Percentiles rank a stretch among this genome's conserved stretches.
These are phyloP conservation scores for Bombus confusus DNA, from an alignment of 1,140 invertebrate genomes.

Conservation along the genomic window DNA sequence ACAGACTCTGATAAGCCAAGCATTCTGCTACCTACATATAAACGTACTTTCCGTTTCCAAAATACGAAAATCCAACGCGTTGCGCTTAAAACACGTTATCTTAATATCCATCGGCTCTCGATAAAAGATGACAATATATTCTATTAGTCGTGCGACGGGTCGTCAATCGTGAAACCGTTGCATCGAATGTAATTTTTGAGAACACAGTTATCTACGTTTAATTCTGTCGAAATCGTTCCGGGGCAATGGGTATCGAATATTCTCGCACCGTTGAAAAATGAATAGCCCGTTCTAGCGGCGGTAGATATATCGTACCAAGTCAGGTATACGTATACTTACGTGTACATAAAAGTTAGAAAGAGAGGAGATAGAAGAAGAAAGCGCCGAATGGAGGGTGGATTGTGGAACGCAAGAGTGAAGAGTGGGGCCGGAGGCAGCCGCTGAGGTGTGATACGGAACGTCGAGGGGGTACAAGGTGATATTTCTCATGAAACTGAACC, in stretches of 20 bases:
- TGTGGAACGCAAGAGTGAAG: slow-evolving; percentile 21
- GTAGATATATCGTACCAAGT: slow-evolving; percentile 7
- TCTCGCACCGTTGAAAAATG: slow-evolving; percentile 54
- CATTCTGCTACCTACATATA: slow-evolving; percentile 50
- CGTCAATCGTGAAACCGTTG: not conserved
- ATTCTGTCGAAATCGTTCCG: slow-evolving; percentile 39
- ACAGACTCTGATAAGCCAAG: slow-evolving; percentile 56
- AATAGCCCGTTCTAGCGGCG: slow-evolving; percentile 32
- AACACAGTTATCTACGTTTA: not conserved
- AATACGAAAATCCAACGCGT: slow-evolving; percentile 32
- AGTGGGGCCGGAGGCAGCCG: slow-evolving; percentile 43
- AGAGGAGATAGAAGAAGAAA: slow-evolving; percentile 36
- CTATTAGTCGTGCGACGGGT: not conserved
- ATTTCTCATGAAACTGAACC: slow-evolving; percentile 68
- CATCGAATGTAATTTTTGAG: not conserved
- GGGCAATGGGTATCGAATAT: slow-evolving; percentile 19
- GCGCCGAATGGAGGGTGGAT: slow-evolving; percentile 19
- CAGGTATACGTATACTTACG: slow-evolving; percentile 36
- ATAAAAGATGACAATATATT: not conserved
- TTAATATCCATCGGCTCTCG: not conserved
- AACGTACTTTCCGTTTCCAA: slow-evolving; percentile 60
- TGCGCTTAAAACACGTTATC: not conserved
- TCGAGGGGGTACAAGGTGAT: slow-evolving; percentile 59
- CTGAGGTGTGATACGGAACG: slow-evolving; percentile 62
- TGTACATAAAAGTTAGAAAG: slow-evolving; percentile 43